Evolutionary conservation across 92 coral and sea anemone genomes (phyloP).

Genomic region (Paragorgia papillata): DNA sequence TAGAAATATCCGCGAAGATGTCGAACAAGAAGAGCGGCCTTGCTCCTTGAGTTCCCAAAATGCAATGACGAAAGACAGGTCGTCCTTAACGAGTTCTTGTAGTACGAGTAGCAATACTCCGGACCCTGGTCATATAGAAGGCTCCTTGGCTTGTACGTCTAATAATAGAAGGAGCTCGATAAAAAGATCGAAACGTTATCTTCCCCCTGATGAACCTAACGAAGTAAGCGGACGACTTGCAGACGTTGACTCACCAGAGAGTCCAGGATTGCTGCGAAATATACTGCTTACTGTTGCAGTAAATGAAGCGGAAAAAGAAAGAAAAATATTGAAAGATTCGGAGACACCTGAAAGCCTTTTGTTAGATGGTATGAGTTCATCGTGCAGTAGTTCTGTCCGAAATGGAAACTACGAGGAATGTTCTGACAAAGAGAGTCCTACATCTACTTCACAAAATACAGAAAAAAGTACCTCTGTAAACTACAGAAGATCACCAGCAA

Average conservation of each 20-base stretch:
- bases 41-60: neutral
- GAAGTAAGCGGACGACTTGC: constrained; percentile 6
- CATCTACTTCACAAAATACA: neutral
- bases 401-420: constrained; percentile 6
- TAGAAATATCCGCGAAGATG: constrained; percentile 2
- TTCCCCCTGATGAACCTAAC: constrained; percentile 37
- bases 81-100: constrained; percentile 2
- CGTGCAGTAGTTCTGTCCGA: constrained; percentile 13
- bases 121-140: constrained; percentile 28
- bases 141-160: constrained; percentile 28
- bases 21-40: constrained; percentile 20
- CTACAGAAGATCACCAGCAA: neutral
- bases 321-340: neutral
- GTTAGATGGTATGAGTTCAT: constrained; percentile 8
- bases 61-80: constrained; percentile 10
- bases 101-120: constrained; percentile 9
- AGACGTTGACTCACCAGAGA: constrained; percentile 13
- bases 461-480: constrained; percentile 13
- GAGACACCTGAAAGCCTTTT: constrained; percentile 23
- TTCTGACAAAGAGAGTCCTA: neutral
- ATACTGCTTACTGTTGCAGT: constrained; percentile 48
- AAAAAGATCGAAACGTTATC: constrained; percentile 13
- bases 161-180: constrained; percentile 1
- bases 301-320: constrained; percentile 32
- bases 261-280: constrained; percentile 40